Conservation (phyloP, 2,113 vertebrate species). For the Chamaetylas fuelleborni region DNA sequence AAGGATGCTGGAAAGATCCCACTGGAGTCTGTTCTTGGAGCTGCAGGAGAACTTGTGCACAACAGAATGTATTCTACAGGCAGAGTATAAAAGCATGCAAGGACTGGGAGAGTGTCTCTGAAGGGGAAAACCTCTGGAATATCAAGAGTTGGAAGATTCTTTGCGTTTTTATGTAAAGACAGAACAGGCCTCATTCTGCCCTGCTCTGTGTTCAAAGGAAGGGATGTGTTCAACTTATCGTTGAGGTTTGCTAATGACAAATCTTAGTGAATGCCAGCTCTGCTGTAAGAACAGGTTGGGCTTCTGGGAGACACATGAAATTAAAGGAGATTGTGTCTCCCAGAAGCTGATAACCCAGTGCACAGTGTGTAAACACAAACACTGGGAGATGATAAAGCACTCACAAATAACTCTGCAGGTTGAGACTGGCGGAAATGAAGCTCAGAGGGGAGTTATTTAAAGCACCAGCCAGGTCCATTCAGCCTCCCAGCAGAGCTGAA, state of each 20-base stretch:
- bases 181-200: background rate
- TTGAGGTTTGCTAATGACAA: background rate
- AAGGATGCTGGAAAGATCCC: background rate
- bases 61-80: background rate
- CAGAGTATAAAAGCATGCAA: background rate
- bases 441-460: background rate
- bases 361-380: constrained; percentile 4
- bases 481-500: background rate
- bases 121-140: background rate
- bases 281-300: background rate
- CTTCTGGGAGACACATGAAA: constrained; percentile 19
- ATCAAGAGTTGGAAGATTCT: background rate
- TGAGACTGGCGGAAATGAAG: background rate
- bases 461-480: background rate
- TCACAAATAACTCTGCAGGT: constrained; percentile 7
- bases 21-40: background rate
- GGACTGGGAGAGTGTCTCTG: background rate
- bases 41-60: background rate
- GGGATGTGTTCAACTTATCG: background rate
- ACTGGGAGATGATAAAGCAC: background rate
- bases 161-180: background rate
- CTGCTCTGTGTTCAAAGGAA: background rate
- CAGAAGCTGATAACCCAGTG: constrained; percentile 29
- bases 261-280: background rate
- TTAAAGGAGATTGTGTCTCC: constrained; percentile 42